Conservation (phyloP, 2,113 vertebrate genomes). For the Corythornis madagascariensis region DNA sequence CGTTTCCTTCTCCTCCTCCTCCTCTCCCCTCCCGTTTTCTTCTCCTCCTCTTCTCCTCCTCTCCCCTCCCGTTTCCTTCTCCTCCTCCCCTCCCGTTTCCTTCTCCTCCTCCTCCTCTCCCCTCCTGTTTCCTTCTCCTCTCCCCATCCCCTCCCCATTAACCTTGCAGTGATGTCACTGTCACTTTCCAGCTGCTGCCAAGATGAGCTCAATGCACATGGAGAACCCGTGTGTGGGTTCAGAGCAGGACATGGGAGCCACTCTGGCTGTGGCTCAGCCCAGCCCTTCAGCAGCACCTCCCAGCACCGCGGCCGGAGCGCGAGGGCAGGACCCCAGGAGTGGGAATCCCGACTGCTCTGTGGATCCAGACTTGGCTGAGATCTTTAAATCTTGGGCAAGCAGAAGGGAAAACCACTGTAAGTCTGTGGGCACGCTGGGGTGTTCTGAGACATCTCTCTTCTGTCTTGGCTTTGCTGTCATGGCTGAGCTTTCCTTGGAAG, state of each 20-base stretch:
- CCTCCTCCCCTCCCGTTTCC: too few relatives aligned
- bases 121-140: too few relatives aligned
- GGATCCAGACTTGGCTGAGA: not conserved
- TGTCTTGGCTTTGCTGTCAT: not conserved
- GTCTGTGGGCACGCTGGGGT: not conserved
- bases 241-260: not conserved
- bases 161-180: too few relatives aligned
- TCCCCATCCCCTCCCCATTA: too few relatives aligned
- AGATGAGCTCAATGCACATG: not conserved
- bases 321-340: rapidly evolving
- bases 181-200: not conserved
- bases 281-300: not conserved
- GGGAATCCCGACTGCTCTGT: not conserved
- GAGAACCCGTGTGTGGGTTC: not conserved
- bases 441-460: not conserved
- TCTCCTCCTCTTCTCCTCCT: too few relatives aligned
- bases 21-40: too few relatives aligned
- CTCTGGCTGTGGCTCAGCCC: rapidly evolving
- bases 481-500: not conserved
- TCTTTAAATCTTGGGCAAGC: not conserved
- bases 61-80: too few relatives aligned
- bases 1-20: too few relatives aligned
- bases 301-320: rapidly evolving
- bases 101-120: too few relatives aligned
- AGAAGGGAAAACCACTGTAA: not conserved